phyloP scores from a whole-genome alignment of 2,797 vertebrate species.

The Oreonectes daqikongensis region DNA sequence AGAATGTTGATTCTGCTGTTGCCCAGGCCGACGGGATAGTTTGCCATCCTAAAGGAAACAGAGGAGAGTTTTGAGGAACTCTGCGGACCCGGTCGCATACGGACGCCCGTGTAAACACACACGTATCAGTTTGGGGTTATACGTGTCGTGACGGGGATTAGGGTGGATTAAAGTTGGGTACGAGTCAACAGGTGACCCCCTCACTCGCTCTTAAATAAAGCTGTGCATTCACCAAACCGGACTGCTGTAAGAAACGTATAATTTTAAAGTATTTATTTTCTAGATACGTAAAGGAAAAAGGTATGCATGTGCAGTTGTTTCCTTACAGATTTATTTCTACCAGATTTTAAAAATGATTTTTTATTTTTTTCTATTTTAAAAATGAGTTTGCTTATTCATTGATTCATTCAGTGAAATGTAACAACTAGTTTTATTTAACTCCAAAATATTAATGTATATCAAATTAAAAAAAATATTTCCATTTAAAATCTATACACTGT shows the following conservation, averaged over 20 bases:
- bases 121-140: slow-evolving; percentile 9
- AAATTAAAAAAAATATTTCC: too few relatives aligned
- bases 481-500: background rate
- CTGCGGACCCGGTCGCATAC: background rate
- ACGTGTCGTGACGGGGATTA: slow-evolving; percentile 26
- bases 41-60: slow-evolving; percentile 75
- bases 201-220: slow-evolving; percentile 37
- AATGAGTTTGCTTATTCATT: too few relatives aligned
- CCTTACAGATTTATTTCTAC: too few relatives aligned
- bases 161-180: slow-evolving; percentile 34
- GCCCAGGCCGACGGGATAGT: slow-evolving; percentile 88
- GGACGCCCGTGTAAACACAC: background rate
- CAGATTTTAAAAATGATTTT: too few relatives aligned
- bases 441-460: too few relatives aligned
- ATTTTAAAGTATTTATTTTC: too few relatives aligned
- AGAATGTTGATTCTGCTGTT: slow-evolving; percentile 84
- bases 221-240: slow-evolving; percentile 27
- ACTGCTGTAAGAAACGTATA: too few relatives aligned
- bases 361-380: too few relatives aligned
- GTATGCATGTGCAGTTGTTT: too few relatives aligned
- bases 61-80: slow-evolving; percentile 51
- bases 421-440: background rate
- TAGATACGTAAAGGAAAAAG: too few relatives aligned
- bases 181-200: slow-evolving; percentile 34
- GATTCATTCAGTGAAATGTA: background rate